Percentiles rank a stretch among this genome's conserved stretches.
These are phyloP conservation scores for Poliocrania exsul DNA, from an alignment of 2,797 vertebrate genomes.

Conservation along the genomic window DNA sequence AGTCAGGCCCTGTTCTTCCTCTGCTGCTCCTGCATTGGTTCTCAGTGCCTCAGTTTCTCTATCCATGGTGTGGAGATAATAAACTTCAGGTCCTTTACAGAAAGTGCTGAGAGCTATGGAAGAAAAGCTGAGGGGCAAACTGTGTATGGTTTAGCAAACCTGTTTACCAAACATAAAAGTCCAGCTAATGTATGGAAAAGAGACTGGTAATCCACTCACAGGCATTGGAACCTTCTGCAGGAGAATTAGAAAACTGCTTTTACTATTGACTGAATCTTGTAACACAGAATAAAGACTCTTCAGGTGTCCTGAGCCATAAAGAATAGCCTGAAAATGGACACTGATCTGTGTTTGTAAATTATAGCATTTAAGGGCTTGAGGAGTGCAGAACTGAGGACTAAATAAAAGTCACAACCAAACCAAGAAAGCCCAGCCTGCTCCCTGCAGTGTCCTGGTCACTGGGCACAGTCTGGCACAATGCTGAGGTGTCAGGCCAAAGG, in stretches of 20 bases:
- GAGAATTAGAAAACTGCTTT: neutral
- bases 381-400: neutral
- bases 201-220: neutral
- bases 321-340: neutral
- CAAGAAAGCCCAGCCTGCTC: neutral
- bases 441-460: accelerated
- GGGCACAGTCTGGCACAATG: neutral
- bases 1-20: neutral
- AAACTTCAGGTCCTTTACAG: neutral
- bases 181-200: neutral
- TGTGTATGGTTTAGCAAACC: neutral
- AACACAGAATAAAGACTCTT: neutral
- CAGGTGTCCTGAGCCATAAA: neutral
- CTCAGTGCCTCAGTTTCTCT: neutral
- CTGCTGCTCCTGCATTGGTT: neutral
- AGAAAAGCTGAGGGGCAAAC: neutral
- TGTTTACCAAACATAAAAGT: neutral
- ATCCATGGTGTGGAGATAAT: accelerated
- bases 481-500: neutral
- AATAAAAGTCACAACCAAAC: neutral
- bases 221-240: neutral
- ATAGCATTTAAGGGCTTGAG: neutral
- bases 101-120: neutral
- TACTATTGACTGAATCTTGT: neutral
- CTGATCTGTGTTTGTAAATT: neutral